phyloP scores from a whole-genome alignment of 1,140 invertebrate species.

The Eubasilissa regina region DNA sequence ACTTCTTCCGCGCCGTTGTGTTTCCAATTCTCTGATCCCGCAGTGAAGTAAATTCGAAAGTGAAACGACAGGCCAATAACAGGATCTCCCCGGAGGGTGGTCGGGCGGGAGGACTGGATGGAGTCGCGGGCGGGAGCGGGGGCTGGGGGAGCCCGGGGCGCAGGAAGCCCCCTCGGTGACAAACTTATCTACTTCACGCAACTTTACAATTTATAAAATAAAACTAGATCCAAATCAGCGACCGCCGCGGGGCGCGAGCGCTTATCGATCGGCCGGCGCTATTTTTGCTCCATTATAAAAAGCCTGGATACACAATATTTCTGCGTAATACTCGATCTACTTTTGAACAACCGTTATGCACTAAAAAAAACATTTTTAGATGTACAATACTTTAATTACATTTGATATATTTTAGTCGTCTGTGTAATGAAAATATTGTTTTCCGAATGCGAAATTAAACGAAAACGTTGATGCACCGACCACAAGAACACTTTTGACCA shows the following conservation, averaged over 20 bases:
- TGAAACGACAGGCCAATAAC: conserved; percentile 42
- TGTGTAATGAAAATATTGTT: too few relatives aligned
- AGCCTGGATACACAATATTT: not conserved
- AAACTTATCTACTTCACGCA: conserved; percentile 43
- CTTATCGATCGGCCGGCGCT: conserved; percentile 37
- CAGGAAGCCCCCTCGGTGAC: conserved; percentile 38
- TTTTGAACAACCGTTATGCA: too few relatives aligned
- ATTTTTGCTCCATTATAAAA: not conserved
- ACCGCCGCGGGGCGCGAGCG: conserved; percentile 32
- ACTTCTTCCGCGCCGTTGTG: conserved; percentile 32
- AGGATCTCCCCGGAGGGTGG: conserved; percentile 6
- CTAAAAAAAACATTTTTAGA: too few relatives aligned
- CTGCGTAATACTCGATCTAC: not conserved
- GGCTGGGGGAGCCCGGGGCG: conserved; percentile 1
- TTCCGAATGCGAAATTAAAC: too few relatives aligned
- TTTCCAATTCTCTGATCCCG: conserved; percentile 33
- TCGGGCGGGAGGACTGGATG: not conserved
- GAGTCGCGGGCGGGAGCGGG: not conserved
- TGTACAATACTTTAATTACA: too few relatives aligned
- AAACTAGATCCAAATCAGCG: conserved; percentile 44
- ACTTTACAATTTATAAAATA: conserved; percentile 45
- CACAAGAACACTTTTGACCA: too few relatives aligned
- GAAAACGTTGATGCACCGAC: too few relatives aligned
- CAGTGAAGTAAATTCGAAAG: conserved; percentile 36
- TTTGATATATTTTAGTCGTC: too few relatives aligned